Evolutionary conservation across 2,888 invertebrate species (phyloP).

Genomic region (Orthosia incerta): DNA sequence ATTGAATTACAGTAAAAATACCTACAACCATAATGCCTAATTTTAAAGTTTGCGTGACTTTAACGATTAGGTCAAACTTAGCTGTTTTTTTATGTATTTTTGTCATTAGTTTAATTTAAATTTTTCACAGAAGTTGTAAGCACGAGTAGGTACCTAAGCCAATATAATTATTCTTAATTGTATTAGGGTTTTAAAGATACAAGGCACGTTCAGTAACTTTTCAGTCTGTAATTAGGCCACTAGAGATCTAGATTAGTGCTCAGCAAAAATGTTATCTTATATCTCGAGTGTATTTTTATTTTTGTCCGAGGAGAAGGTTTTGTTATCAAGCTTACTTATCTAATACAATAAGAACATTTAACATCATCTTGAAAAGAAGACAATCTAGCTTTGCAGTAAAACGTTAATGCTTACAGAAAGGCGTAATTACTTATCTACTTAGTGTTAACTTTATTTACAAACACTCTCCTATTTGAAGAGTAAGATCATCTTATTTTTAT

Average conservation of each 20-base stretch:
- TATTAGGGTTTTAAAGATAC: not conserved
- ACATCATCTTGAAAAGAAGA: too few species aligned
- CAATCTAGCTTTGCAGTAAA: not conserved
- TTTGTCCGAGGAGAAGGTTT: not conserved
- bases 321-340: too few species aligned
- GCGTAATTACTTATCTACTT: not conserved
- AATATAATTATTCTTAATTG: not conserved
- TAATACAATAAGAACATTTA: too few species aligned
- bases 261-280: constrained; percentile 6
- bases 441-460: not conserved
- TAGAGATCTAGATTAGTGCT: not conserved
- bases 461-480: not conserved
- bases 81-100: constrained; percentile 6
- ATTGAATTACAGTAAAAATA: not conserved
- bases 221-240: not conserved
- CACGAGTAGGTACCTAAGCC: not conserved
- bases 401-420: not conserved
- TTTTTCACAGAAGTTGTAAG: constrained; percentile 1
- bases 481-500: not conserved
- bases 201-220: not conserved
- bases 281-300: constrained; percentile 14
- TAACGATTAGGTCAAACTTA: not conserved
- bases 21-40: not conserved
- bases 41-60: constrained; percentile 5
- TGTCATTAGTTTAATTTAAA: constrained; percentile 11